Evolutionary conservation across 2,888 invertebrate species (phyloP), one percentile per base, ranked within the genome.

Genomic region (Campaea margaritaria): DNA sequence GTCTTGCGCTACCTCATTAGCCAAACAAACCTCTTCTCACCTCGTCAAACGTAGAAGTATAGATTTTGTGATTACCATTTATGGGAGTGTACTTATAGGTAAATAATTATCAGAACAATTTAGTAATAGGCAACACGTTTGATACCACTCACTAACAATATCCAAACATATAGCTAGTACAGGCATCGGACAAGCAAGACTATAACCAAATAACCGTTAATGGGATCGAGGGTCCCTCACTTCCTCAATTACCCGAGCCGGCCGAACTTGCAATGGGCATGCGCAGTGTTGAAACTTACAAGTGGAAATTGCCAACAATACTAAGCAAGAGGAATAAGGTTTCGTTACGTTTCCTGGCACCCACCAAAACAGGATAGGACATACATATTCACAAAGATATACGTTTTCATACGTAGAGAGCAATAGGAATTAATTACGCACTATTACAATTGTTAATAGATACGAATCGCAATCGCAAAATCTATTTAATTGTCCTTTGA

Each of bases 181-280:
- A 27, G 21, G 59, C 58, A 57, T 56, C 48, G 58, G 57, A 51
- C 42, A 61, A 61, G 62, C 42, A 61, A 61, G 62, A 54, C 64
- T 62, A 64, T 67, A 67, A 67, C 62, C 72, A 55, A 61, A 62
- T 65, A 67, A 65, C 63, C 72, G 71, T 76, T 75, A 73, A 73
- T 70, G 73, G 70, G 70, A 70, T 75, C 67, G 69, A 64, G 74
- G 74, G 73, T 63, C 65, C 65, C 68, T 69, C 65, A 67, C 67
- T 68, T 73, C 70, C 73, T 72, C 69, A 70, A 69, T 72, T 69
- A 68, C 58, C 58, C 63, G 47, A 64, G 63, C 66, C 66, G 58
- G 54, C 48, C 65, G 48, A 67, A 68, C 62, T 64, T 59, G 60
- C 65, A 62, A 41, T 65, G 70, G 68, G 67, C 70, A 73, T 72